Evolutionary conservation across 92 coral and sea anemone species (phyloP), one percentile per base, ranked within the genome.

Genomic region (Virgularia gustaviana): DNA sequence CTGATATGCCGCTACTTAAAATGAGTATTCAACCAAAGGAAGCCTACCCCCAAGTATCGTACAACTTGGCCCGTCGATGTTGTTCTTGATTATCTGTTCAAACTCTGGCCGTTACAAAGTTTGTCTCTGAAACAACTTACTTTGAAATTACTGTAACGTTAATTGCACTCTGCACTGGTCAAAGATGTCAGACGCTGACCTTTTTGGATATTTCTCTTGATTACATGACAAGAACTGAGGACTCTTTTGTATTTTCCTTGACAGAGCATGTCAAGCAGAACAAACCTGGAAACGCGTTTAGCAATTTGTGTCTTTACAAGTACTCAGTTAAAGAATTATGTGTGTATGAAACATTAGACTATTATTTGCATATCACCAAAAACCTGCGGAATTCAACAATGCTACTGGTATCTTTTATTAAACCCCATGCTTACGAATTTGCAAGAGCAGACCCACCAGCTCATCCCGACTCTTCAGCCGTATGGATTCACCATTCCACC

Each of bases 181-280:
- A 81, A 57, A 19, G 86, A 13, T 73, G 82, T 30, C 83, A 85
- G 71, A 85, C 90, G 0, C 16, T 81, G 44, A 56, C 80, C 0
- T 56, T 51, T n/a, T 35, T 81, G 44, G 86, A 72, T 45, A 76
- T 43, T 22, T 80, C 85, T 59, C 79, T 61, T 33, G n/a, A 42
- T 3, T 36, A 80, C 24, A 77, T 77, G 83, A 32, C 31, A 22
- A 71, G 27, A 36, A 76, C 44, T 52, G 33, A 28, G 3, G 34
- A 62, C n/a, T n/a, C n/a, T n/a, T 81, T 64, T 47, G 32, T 13
- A 58, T 85, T 85, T 62, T 68, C 49, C 23, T 52, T 81, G 20
- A 80, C 85, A 15, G 81, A 77, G 32, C 87, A 70, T 33, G 25
- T 85, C 34, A 77, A 85, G 66, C 86, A 85, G 58, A 86, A 81